Conservation (phyloP, 2,113 vertebrate genomes). For the Percopsis transmontana region DNA sequence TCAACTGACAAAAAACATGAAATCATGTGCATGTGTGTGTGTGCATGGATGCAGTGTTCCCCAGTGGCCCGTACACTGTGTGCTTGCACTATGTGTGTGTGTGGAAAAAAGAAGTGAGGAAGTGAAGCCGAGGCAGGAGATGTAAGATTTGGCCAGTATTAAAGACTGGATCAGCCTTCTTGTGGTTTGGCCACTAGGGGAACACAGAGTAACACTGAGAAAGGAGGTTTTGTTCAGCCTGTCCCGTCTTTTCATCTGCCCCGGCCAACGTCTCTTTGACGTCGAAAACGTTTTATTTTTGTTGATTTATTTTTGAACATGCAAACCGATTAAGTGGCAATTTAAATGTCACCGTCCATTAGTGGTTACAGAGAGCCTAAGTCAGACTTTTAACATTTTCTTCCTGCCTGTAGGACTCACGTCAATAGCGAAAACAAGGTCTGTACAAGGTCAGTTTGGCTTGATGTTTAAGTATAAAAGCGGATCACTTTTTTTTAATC, state of each 20-base stretch:
- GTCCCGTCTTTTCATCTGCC: conserved; percentile 42
- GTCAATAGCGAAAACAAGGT: too few relatives aligned
- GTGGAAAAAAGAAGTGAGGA: conserved; percentile 17
- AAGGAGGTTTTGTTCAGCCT: conserved; percentile 52
- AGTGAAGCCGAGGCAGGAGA: conserved; percentile 35
- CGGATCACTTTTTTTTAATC: too few relatives aligned
- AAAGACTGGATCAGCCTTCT: conserved; percentile 45
- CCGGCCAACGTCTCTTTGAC: conserved; percentile 52
- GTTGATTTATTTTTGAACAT: conserved; percentile 19
- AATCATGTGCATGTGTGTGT: not conserved
- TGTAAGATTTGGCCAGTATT: conserved; percentile 60
- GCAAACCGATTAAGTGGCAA: not conserved
- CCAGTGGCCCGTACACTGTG: not conserved
- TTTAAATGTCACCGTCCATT: conserved; percentile 3
- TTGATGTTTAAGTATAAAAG: too few relatives aligned
- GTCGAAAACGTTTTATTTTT: conserved; percentile 35
- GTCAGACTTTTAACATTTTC: too few relatives aligned
- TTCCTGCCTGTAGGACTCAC: too few relatives aligned
- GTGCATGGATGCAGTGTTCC: not conserved
- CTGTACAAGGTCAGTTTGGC: too few relatives aligned
- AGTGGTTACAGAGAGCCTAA: not conserved
- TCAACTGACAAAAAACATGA: conserved; percentile 6
- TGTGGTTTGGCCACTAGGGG: conserved; percentile 61
- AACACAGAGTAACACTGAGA: conserved; percentile 40
- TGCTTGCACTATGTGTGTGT: conserved; percentile 19